These are phyloP conservation scores for Taenioides sp. DNA, from an alignment of 2,797 vertebrate species.

Conservation along the genomic window DNA sequence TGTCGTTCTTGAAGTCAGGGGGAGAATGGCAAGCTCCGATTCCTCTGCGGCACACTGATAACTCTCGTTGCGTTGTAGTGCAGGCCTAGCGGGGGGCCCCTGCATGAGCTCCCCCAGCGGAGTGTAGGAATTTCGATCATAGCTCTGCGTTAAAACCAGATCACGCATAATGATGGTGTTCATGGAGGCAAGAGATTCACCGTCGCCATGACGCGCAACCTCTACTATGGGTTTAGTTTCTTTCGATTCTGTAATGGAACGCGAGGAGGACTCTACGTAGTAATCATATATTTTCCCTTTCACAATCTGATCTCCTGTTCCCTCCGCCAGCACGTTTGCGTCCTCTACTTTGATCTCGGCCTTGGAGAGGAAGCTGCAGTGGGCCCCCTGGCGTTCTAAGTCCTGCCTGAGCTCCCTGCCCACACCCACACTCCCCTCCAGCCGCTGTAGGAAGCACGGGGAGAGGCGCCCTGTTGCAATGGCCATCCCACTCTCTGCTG, in stretches of 20 bases:
- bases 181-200: conserved; percentile 49
- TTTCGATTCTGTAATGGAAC: conserved; percentile 63
- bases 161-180: conserved; percentile 69
- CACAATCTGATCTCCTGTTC: conserved; percentile 61
- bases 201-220: conserved; percentile 31
- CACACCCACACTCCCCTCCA: conserved; percentile 74
- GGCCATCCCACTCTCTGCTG: conserved; percentile 39
- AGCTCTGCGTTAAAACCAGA: conserved; percentile 49
- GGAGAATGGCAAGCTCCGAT: conserved; percentile 72
- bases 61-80: conserved; percentile 76
- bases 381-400: conserved; percentile 52
- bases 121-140: conserved; percentile 18
- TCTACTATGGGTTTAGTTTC: conserved; percentile 44
- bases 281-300: conserved; percentile 88
- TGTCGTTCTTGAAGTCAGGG: conserved; percentile 26
- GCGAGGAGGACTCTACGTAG: conserved; percentile 82
- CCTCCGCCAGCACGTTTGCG: conserved; percentile 68
- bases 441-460: conserved; percentile 72
- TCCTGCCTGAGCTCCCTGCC: conserved; percentile 76
- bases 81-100: conserved; percentile 43
- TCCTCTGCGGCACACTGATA: conserved; percentile 77
- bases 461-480: conserved; percentile 65
- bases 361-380: conserved; percentile 84
- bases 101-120: conserved; percentile 31
- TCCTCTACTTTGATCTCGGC: conserved; percentile 85